These are phyloP conservation scores for Actinopyga echinites DNA, from an alignment of 53 echinoderm and acorn worm genomes.

Conservation along the genomic window DNA sequence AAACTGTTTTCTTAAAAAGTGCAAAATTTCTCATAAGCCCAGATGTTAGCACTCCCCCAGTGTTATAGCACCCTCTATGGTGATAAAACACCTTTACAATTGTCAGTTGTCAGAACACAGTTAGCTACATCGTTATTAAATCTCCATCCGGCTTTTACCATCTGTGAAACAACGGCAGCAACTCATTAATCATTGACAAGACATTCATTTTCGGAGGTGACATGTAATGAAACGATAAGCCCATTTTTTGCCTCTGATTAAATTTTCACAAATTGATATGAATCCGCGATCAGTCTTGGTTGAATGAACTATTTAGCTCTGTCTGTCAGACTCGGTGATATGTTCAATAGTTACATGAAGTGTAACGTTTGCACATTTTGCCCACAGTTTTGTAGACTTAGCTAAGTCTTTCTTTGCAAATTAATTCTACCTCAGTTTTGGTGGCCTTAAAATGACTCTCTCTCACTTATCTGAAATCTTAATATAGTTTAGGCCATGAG, in stretches of 20 bases:
- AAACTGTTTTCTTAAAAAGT: no score
- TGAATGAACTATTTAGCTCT: conserved; percentile 8
- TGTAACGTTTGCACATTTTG: no score
- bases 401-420: no score
- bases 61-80: neutral
- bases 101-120: neutral
- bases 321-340: no score
- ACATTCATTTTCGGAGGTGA: conserved; percentile 15
- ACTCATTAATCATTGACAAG: conserved; percentile 10
- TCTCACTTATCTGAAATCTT: no score
- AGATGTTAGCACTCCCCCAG: neutral
- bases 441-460: no score
- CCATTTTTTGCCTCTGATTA: neutral
- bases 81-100: neutral
- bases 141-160: neutral
- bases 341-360: no score
- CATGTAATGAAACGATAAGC: neutral
- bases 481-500: no score
- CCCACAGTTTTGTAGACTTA: no score
- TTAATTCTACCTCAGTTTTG: no score
- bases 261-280: conserved; percentile 21
- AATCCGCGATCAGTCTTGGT: conserved; percentile 15
- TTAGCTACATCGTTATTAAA: neutral
- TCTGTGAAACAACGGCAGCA: conserved; percentile 12
- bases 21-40: neutral